Base-by-base conservation (phyloP, 2,888 invertebrate species). In the Blastobasis adustella region DNA sequence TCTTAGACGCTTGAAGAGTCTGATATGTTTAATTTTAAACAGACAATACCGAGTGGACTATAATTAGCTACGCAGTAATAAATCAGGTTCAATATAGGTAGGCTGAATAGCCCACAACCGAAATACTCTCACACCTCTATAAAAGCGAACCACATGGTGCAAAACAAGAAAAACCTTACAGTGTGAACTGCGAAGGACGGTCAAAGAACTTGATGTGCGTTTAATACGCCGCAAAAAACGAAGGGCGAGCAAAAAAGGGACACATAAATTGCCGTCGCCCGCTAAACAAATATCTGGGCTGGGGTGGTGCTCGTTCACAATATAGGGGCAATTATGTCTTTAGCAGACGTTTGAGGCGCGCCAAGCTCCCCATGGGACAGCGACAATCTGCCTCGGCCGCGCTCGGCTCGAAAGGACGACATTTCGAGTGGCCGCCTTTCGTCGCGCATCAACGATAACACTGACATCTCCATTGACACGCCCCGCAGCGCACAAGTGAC, bases 301-400 rank as follows among this genome's bases (percentile, higher is more conserved):
- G 23, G 23, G 23, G 23, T 55, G 55, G 51, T 57, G 54, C 54
- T 54, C 58, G 59, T 51, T 48, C 52, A 56, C 53, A 55, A 50
- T 56, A 65, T 57, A 66, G 65, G 61, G 69, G 66, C 73, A 73
- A 70, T 79, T 77, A 75, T 61, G 71, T 70, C 65, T 73, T 78
- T 68, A 74, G 68, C 62, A 58, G 61, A 56, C 64, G 61, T 71
- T 67, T 61, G 61, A 63, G 57, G 60, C 59, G 60, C 65, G 71
- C 71, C 74, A 74, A 62, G 61, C 65, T 58, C 66, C 78, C 76
- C 74, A 61, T 65, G 74, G 73, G 76, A 73, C 63, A 55, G 61
- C 50, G 52, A 55, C 64, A 70, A 67, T 57, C 58, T 63, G 61
- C 63, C 60, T 57, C 62, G 58, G 54, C 51, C 46, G 38, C 40